These are phyloP conservation scores for Leucozona laternaria DNA, from an alignment of 2,888 invertebrate genomes.

Conservation along the genomic window DNA sequence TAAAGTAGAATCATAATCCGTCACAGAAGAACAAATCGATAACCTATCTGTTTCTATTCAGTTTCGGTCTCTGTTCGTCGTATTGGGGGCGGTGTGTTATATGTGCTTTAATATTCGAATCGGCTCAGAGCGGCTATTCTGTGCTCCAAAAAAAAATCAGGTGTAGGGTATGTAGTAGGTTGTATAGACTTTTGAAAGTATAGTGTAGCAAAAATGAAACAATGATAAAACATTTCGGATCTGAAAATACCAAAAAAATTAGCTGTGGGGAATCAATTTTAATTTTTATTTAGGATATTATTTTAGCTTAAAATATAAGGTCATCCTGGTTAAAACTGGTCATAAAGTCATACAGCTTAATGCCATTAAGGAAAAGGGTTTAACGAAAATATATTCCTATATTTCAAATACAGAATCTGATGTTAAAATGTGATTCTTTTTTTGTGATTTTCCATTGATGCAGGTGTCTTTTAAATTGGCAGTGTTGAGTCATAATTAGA, in stretches of 20 bases:
- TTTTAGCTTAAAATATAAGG: not conserved
- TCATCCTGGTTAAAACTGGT: not conserved
- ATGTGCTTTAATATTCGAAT: conserved; percentile 19
- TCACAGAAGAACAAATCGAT: conserved; percentile 71
- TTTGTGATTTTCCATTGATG: too few species aligned
- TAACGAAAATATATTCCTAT: too few species aligned
- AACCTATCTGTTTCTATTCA: conserved; percentile 58
- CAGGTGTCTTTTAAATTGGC: too few species aligned
- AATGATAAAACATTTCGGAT: not conserved
- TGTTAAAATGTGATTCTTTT: too few species aligned
- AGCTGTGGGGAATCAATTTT: not conserved
- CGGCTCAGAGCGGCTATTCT: conserved; percentile 18
- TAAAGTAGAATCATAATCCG: conserved; percentile 69
- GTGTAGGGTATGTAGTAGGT: not conserved
- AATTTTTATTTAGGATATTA: not conserved
- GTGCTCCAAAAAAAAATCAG: conserved; percentile 46
- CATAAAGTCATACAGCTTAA: too few species aligned
- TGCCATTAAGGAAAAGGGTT: too few species aligned
- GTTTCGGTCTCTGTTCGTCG: not conserved
- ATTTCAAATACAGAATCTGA: too few species aligned
- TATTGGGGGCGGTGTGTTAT: conserved; percentile 4
- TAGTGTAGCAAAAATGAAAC: not conserved
- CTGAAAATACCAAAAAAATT: not conserved
- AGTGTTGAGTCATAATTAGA: too few species aligned
- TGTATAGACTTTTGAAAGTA: not conserved